These are phyloP conservation scores for Crocodylus rhombifer DNA, from an alignment of 2,797 vertebrate species.

Conservation along the genomic window DNA sequence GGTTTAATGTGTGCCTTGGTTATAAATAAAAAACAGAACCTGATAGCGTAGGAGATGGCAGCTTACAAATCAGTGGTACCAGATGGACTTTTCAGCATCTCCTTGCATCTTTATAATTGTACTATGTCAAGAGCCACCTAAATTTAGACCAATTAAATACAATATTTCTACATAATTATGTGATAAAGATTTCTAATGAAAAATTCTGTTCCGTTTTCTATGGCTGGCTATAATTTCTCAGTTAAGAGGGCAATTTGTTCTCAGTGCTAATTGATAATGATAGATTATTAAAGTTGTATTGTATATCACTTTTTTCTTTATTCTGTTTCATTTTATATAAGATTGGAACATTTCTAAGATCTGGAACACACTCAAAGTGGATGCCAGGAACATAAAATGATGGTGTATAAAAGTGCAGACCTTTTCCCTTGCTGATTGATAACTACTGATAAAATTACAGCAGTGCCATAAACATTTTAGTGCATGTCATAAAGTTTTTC, in stretches of 20 bases:
- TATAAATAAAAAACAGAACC: slow-evolving; percentile 5
- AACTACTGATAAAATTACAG: slow-evolving; percentile 57
- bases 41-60: neutral
- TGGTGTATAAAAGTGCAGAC: slow-evolving; percentile 55
- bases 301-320: slow-evolving; percentile 15
- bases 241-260: slow-evolving; percentile 72
- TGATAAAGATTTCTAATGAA: slow-evolving; percentile 45
- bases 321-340: slow-evolving; percentile 40
- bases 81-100: slow-evolving; percentile 1
- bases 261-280: slow-evolving; percentile 64
- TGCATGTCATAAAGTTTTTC: slow-evolving; percentile 58
- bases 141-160: slow-evolving; percentile 52
- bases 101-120: slow-evolving; percentile 22
- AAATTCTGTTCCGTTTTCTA: slow-evolving; percentile 27
- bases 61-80: neutral
- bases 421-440: slow-evolving; percentile 67
- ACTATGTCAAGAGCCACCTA: slow-evolving; percentile 27
- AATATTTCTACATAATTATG: slow-evolving; percentile 64
- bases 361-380: neutral
- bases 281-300: slow-evolving; percentile 59
- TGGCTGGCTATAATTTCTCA: slow-evolving; percentile 67
- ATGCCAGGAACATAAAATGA: slow-evolving; percentile 46
- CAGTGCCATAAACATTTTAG: slow-evolving; percentile 65
- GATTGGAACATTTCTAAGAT: slow-evolving; percentile 29
- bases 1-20: neutral